Base-by-base conservation (phyloP, 2,113 vertebrate genomes). In the Microtus pennsylvanicus region DNA sequence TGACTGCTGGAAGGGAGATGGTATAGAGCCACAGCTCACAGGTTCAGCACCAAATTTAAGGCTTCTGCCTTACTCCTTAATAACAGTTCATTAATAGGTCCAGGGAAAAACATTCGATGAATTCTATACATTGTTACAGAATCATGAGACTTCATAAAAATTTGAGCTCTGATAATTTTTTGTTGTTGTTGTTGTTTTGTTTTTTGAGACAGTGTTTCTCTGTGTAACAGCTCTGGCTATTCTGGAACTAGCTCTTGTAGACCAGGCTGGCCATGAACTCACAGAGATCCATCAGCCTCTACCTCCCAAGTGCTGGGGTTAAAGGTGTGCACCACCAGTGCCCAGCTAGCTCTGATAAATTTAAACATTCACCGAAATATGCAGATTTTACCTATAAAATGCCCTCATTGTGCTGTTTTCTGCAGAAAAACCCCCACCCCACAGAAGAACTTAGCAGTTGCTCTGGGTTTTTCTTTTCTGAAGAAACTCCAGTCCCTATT, bases 61-160 rank as follows among this genome's bases (percentile, higher is more conserved):
- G 76, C 83, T 91, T 88, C 50, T 93, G 58, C 30, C 38, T 80
- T 94, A 61, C 61, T 77, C 74, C 26, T 88, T 87, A 52, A 50
- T 77, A 93, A 67, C 76, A 87, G 69, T 82, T 96, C n/a, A 90
- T 94, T 96, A 90, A 17, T 11, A 77, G 33, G 42, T 77, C 70
- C 70, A 76, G 87, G 85, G 86, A 70, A 94, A 96, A 90, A n/a
- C 72, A 95, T 91, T n/a, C 26, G 75, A 58, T 89, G 61, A 74
- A 87, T 88, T 96, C 58, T 90, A 89, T 81, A 85, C 38, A 17
- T 33, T 95, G 33, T 92, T 93, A 50, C 72, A 77, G 93, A 94
- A 95, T 77, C 33, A 8, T 94, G n/a, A 61, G 17, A 95, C 67
- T 95, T 96, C 38, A 82, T 92, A 45, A 93, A 93, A 93, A 89